phyloP scores from a whole-genome alignment of 2,113 vertebrate species.

The Dolichallabes microphthalmus region DNA sequence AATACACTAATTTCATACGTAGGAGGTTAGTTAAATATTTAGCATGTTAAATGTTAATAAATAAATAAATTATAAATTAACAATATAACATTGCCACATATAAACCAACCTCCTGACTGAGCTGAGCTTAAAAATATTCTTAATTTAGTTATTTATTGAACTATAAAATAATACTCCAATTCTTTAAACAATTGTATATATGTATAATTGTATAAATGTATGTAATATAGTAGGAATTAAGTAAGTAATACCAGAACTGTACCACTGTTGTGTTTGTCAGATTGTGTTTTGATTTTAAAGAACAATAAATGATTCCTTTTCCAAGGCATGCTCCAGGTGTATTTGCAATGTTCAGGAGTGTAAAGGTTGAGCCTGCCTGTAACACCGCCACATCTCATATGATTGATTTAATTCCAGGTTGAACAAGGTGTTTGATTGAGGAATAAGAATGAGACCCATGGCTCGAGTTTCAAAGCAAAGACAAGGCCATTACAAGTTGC shows the following conservation, averaged over 20 bases:
- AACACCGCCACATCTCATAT: no score
- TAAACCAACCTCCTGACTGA: neutral
- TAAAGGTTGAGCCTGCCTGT: neutral
- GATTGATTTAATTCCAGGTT: neutral
- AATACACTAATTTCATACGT: neutral
- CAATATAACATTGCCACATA: neutral
- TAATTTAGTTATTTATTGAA: neutral
- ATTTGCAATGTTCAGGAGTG: neutral
- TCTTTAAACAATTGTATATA: neutral
- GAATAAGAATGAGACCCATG: neutral
- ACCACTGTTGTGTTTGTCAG: neutral
- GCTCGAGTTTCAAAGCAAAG: constrained; percentile 5
- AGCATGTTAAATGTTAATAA: neutral
- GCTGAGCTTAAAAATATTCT: neutral
- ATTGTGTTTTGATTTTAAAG: neutral
- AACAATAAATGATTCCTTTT: neutral
- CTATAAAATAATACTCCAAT: neutral
- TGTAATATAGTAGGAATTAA: neutral
- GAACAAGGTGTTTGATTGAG: neutral
- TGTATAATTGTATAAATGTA: no score
- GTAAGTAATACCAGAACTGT: neutral
- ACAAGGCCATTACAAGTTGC: neutral
- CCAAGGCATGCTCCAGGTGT: neutral
- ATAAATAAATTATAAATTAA: neutral
- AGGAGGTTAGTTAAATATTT: neutral